Base-by-base conservation (phyloP, 2,888 invertebrate species). In the Palloptera scutellata region DNA sequence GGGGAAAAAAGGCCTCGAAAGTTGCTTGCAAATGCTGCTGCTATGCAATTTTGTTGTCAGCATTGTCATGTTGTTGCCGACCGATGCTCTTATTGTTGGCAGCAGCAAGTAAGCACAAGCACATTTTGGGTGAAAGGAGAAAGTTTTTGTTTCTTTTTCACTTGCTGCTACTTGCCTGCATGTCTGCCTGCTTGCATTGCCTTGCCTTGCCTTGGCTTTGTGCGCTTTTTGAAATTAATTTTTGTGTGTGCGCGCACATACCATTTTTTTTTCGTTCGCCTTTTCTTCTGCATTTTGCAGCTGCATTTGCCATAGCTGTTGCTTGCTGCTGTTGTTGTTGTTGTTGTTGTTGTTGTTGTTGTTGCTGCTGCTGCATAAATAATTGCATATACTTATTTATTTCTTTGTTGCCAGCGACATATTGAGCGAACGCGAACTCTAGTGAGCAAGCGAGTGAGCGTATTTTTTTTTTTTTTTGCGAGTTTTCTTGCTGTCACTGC, bases 91-190 rank as follows among this genome's bases (percentile, higher is more conserved):
- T 30, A 30, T 30, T 30, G 30, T 30, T 30, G 30, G 30, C 6
- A 4, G 30, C 6, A 6, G 30, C 30, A 30, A n/a, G n/a, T n/a
- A n/a, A n/a, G n/a, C n/a, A n/a, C n/a, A n/a, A 30, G 17, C 4
- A 13, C 20, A 20, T 53, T 53, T 53, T 53, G 53, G 53, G 53
- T 53, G 53, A 53, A 53, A 53, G 53, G 53, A 53, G 42, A 58
- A 43, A 58, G 42, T 41, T 54, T 43, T 42, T 12, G 42, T 30
- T 12, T 12, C 19, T 61, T 20, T 13, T 40, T 19, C 10, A 15
- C 55, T 19, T 58, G 43, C 52, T 8, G 13, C 42, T 30, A 17
- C 40, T 20, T 15, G 51, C 12, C 15, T 15, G 41, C 11, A n/a
- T 15, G 10, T 48, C 13, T 12, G 17, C 20, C 41, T 19, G 12